These are phyloP conservation scores for Scyliorhinus canicula DNA, from an alignment of 2,797 vertebrate species.

Conservation along the genomic window DNA sequence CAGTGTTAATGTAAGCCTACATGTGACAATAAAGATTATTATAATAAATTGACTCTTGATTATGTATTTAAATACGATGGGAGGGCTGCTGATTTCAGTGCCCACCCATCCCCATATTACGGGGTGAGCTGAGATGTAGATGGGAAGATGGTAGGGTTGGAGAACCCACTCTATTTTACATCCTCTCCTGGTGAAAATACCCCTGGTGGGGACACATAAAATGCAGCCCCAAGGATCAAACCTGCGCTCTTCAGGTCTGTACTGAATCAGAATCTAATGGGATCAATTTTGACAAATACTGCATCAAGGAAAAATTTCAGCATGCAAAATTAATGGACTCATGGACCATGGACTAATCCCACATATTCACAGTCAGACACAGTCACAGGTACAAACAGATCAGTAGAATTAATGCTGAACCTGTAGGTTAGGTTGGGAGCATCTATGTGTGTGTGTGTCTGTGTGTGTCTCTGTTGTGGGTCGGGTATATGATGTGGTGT, in stretches of 20 bases:
- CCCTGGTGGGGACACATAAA: no score
- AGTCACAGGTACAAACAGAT: not conserved
- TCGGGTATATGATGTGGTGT: not conserved
- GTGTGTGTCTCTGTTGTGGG: not conserved
- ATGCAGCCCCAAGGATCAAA: not conserved
- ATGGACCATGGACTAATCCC: not conserved
- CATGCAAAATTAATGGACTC: not conserved
- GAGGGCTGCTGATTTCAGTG: no score
- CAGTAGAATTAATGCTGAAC: not conserved
- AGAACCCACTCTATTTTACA: no score
- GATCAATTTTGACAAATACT: not conserved
- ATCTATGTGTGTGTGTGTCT: not conserved
- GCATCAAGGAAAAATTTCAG: not conserved
- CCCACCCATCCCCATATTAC: no score
- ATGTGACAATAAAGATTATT: no score
- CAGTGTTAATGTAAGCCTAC: no score
- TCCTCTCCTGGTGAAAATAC: no score
- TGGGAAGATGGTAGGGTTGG: no score
- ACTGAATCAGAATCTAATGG: no score
- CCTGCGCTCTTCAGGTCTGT: not conserved
- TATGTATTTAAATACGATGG: no score
- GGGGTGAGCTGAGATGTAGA: no score
- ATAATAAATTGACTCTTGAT: no score
- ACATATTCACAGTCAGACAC: not conserved
- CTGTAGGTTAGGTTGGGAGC: not conserved